A percentile compares a stretch with the other conserved stretches of the same genome.
phyloP scores from a whole-genome alignment of 2,113 vertebrate genomes.

The human (Homo sapiens) region GRCh38 chr7:141410001-141410500 shows the following conservation, averaged over 20 bases:
- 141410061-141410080: neutral
- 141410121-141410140: neutral
- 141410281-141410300: neutral
- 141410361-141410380: neutral
- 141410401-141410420: neutral
- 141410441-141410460: neutral
- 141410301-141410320: neutral
- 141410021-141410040: accelerated
- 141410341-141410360: neutral
- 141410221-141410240: neutral
- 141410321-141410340: accelerated
- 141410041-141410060: neutral
- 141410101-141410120: neutral
- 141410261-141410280: neutral
- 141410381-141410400: neutral
- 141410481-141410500: neutral
- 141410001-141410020: neutral
- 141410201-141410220: neutral
- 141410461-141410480: neutral
- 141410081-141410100: neutral
- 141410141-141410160: neutral
- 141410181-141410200: neutral
- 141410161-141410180: neutral
- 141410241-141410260: neutral
- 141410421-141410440: neutral